Conservation (phyloP, 2,113 vertebrate genomes). For the Chloropsis hardwickii region DNA sequence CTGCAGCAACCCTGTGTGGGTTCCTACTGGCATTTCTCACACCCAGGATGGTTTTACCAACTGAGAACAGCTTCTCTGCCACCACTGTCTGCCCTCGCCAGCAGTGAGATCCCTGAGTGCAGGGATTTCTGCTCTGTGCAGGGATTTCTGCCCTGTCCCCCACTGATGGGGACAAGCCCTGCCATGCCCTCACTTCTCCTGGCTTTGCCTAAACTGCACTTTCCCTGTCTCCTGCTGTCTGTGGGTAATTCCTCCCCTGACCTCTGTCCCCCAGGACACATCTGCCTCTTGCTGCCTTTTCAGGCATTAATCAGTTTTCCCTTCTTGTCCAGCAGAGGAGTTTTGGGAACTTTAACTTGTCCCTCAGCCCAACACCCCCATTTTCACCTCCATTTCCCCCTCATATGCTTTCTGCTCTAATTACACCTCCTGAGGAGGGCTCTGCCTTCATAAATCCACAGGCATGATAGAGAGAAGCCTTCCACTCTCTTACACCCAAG, state of each 20-base stretch:
- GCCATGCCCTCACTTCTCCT: background rate
- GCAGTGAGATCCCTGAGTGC: accelerated
- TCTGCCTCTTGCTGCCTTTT: background rate
- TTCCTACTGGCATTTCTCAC: background rate
- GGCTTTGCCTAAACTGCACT: background rate
- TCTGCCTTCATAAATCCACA: background rate
- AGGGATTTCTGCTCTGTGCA: background rate
- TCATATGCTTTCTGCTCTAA: background rate
- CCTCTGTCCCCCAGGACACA: background rate
- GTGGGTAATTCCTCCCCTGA: background rate
- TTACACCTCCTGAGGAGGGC: background rate
- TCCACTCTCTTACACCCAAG: background rate
- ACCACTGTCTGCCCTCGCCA: background rate
- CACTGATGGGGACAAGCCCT: background rate
- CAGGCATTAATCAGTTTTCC: background rate
- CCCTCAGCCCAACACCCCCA: background rate
- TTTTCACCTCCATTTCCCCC: background rate
- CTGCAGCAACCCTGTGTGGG: background rate
- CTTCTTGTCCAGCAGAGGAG: background rate
- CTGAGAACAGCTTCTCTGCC: background rate
- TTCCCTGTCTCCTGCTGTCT: background rate
- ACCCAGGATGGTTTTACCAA: background rate
- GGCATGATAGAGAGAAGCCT: background rate
- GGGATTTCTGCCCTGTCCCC: background rate
- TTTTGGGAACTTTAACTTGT: background rate